Percentiles rank a stretch among this genome's conserved stretches.
Evolutionary conservation across 2,113 vertebrate species (phyloP).

Genomic region (Corydoras maculifer): DNA sequence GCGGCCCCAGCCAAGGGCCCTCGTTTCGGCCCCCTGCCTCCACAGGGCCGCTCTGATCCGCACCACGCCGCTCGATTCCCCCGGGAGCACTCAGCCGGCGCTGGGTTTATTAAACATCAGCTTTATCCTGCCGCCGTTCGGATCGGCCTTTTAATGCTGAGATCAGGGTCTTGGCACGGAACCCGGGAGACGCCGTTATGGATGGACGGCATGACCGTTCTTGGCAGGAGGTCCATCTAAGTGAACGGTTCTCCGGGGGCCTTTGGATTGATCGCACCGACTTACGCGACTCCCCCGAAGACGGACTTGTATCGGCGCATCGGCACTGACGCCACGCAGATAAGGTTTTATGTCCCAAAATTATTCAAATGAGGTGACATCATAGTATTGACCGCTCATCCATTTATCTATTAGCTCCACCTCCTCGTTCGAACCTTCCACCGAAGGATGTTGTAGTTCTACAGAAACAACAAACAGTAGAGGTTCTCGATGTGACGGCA

Average conservation of each 20-base stretch:
- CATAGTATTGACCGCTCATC: too few species aligned
- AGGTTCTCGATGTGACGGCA: too few species aligned
- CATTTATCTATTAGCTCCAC: too few species aligned
- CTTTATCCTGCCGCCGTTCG: conserved; percentile 14
- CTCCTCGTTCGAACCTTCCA: too few species aligned
- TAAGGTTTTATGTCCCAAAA: too few species aligned
- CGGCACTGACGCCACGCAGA: not conserved
- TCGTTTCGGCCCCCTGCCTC: not conserved
- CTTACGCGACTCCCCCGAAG: not conserved
- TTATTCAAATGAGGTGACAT: too few species aligned
- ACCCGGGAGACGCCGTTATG: conserved; percentile 16
- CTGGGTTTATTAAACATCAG: conserved; percentile 37
- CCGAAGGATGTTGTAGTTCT: too few species aligned
- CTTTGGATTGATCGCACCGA: conserved; percentile 8
- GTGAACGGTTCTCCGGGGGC: conserved; percentile 5
- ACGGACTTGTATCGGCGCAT: not conserved
- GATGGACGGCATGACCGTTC: not conserved
- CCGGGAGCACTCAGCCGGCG: conserved; percentile 12
- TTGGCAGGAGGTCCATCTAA: conserved; percentile 24
- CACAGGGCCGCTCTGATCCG: not conserved
- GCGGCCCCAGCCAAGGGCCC: not conserved
- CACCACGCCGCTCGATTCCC: not conserved
- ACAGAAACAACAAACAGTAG: too few species aligned
- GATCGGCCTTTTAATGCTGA: conserved; percentile 25
- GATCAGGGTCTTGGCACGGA: conserved; percentile 26